Evolutionary conservation across 2,797 vertebrate genomes (phyloP).

Genomic region (Coluber constrictor): DNA sequence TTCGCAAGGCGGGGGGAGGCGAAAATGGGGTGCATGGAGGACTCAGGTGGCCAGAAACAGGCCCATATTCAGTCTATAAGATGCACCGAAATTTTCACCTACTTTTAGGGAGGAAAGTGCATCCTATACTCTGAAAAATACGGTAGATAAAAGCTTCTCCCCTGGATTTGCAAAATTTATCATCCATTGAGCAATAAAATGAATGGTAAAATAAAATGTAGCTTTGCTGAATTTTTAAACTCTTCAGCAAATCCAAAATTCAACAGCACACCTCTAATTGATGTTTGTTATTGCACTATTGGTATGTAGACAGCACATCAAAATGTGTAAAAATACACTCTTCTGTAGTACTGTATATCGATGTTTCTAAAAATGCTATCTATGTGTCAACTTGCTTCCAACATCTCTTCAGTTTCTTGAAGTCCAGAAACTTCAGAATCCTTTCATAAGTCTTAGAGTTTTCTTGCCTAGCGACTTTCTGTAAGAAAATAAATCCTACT

Average conservation of each 20-base stretch:
- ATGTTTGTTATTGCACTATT: not conserved
- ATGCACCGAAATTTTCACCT: too few relatives aligned
- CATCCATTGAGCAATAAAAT: not conserved
- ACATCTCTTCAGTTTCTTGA: not conserved
- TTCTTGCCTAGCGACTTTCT: not conserved
- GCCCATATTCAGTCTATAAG: too few relatives aligned
- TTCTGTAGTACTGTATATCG: not conserved
- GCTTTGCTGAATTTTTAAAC: not conserved
- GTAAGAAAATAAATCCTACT: not conserved
- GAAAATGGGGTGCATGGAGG: too few relatives aligned
- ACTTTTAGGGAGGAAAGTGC: too few relatives aligned
- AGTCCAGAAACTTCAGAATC: not conserved
- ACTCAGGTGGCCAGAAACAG: too few relatives aligned
- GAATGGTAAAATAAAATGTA: not conserved
- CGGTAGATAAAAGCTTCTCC: not conserved
- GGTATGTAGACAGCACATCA: not conserved
- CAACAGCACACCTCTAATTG: not conserved
- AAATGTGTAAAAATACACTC: not conserved
- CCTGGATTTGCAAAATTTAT: not conserved
- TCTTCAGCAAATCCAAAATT: not conserved
- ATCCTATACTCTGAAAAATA: too few relatives aligned
- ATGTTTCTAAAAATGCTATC: not conserved
- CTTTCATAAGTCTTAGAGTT: not conserved
- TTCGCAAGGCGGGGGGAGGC: rapidly evolving
- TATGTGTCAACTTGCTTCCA: not conserved